Evolutionary conservation across 2,797 vertebrate genomes (phyloP).

Genomic region (Chromis chromis): DNA sequence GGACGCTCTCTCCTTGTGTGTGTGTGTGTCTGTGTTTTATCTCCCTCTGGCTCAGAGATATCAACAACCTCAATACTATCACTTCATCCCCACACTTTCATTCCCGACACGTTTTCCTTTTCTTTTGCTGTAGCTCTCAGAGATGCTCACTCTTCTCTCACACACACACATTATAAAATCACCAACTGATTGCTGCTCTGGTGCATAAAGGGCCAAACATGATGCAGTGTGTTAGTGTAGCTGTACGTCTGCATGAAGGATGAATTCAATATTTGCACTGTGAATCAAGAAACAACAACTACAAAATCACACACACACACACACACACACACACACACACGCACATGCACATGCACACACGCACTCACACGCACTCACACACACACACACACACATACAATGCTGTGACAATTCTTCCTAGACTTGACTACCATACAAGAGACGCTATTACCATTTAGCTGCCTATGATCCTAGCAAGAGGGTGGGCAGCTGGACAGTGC

Average conservation of each 20-base stretch:
- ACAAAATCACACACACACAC: not conserved
- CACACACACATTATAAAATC: conserved; percentile 8
- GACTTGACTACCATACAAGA: too few relatives aligned
- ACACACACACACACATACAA: too few relatives aligned
- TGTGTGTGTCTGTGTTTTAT: conserved; percentile 28
- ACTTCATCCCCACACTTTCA: conserved; percentile 45
- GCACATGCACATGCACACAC: too few relatives aligned
- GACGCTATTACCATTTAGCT: too few relatives aligned
- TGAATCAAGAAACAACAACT: conserved; percentile 25
- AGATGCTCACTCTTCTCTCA: not conserved
- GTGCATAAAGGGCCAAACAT: conserved; percentile 7
- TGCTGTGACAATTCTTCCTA: too few relatives aligned
- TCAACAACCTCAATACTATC: conserved; percentile 56
- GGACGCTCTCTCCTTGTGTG: not conserved
- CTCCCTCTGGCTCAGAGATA: conserved; percentile 28
- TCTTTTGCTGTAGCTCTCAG: not conserved
- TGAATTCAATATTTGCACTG: conserved; percentile 33
- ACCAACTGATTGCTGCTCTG: conserved; percentile 19
- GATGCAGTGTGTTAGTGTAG: not conserved
- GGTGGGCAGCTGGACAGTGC: too few relatives aligned
- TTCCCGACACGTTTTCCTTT: conserved; percentile 13
- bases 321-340: too few relatives aligned
- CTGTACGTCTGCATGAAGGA: conserved; percentile 15
- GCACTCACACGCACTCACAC: too few relatives aligned
- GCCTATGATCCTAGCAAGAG: too few relatives aligned